A percentile compares a stretch with the other conserved stretches of the same genome.
Evolutionary conservation across 92 coral and sea anemone species (phyloP).

Genomic region (Zoanthus sansibaricus): DNA sequence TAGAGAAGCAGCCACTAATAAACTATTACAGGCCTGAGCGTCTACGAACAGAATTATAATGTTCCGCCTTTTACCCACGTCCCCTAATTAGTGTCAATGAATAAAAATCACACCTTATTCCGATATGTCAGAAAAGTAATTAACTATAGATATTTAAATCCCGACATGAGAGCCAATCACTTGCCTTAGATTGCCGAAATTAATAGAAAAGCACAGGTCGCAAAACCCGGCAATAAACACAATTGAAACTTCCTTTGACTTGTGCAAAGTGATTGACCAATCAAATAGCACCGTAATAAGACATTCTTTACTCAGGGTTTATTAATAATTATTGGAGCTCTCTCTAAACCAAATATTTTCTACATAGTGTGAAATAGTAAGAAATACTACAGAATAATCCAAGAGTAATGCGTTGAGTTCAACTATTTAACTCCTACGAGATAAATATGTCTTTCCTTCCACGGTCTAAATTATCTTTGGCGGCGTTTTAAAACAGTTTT

Average conservation of each 20-base stretch:
- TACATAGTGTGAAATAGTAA: conserved; percentile 82
- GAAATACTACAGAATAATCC: conserved; percentile 74
- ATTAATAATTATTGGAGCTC: conserved; percentile 81
- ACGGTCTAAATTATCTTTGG: conserved; percentile 4
- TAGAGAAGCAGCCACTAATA: conserved; percentile 75
- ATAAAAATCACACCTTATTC: conserved; percentile 97
- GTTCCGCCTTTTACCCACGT: conserved; percentile 83
- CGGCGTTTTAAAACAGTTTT: conserved; percentile 46
- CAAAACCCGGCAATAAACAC: conserved; percentile 88
- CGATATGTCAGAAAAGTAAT: conserved; percentile 92
- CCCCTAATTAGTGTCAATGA: conserved; percentile 98
- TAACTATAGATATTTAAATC: conserved; percentile 90
- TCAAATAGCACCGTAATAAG: conserved; percentile 66
- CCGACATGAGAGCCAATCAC: conserved; percentile 74
- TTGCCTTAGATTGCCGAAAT: conserved; percentile 58
- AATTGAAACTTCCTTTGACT: conserved; percentile 72
- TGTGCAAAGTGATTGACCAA: conserved; percentile 81
- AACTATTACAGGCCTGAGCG: conserved; percentile 80
- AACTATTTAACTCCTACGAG: conserved; percentile 66
- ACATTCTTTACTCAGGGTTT: conserved; percentile 83
- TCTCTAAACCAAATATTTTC: conserved; percentile 84
- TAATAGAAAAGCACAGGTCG: conserved; percentile 79
- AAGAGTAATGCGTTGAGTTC: conserved; percentile 71
- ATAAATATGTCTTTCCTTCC: conserved; percentile 50
- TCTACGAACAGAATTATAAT: conserved; percentile 82